Base-by-base conservation (phyloP, 37 sponge, comb jelly and placozoan species). In the Cladorhizidae sp. region DNA sequence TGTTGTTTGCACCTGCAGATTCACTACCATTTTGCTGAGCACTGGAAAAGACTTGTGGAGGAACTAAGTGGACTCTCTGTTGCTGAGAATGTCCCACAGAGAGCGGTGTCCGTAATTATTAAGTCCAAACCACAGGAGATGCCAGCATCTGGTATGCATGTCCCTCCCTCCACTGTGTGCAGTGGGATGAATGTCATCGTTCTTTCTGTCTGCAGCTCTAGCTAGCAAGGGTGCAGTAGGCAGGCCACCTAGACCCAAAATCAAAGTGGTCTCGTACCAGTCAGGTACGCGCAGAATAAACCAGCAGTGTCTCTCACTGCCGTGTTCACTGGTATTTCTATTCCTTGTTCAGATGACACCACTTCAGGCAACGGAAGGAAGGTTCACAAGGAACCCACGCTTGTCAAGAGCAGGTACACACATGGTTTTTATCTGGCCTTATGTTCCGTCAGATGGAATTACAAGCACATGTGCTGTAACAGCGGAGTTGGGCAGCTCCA, bases 11-110 rank as follows among this genome's bases (percentile, higher is more conserved):
- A 6, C 21, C 5, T 61, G 5, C 57, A 85, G 85, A 69, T 64
- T 18, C 74, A 84, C 67, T 63, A 73, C 37, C 77, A 89, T 57
- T 89, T 89, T 51, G 40, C 68, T 22, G 73, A 83, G 38, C 84
- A 79, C 50, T 73, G 89, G 9, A 70, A 83, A 28, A 61, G 67
- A 31, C 59, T 57, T 5, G 50, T 26, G 6, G 18, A 17, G 31
- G 67, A 83, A 25, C 55, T 76, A 21, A 75, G 59, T 31, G 20
- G n/a, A 25, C 28, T 68, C 20, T 33, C 81, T 0, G 61, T 33
- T 11, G 39, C 72, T 52, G 33, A 70, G 22, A 71, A 67, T 41
- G 41, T 41, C 31, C 67, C 67, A 33, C 37, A 63, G 38, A 42
- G 40, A 18, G 1, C 41, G 72, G 14, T 41, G 45, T 45, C 21